These are phyloP conservation scores for Tachuris rubrigastra DNA, from an alignment of 2,113 vertebrate species.

Conservation along the genomic window DNA sequence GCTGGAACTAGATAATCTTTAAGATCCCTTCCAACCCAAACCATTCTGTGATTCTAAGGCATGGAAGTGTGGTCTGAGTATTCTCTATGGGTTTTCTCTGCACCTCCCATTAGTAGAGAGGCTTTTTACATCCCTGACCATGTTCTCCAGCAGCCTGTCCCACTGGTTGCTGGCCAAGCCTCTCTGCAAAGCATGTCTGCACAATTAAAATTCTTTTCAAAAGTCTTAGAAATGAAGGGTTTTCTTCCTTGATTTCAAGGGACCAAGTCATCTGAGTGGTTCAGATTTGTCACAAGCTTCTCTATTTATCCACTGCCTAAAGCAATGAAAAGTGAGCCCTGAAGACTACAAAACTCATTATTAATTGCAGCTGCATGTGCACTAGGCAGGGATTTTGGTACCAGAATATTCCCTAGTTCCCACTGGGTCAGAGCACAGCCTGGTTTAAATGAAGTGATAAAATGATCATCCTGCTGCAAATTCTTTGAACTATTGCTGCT, in stretches of 20 bases:
- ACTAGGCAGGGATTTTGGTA: not conserved
- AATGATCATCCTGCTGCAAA: not conserved
- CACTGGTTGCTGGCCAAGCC: not conserved
- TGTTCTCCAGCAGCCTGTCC: not conserved
- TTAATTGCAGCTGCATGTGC: not conserved
- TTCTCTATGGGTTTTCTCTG: not conserved
- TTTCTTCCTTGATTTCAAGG: not conserved
- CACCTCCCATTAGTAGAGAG: not conserved
- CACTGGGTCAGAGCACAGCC: not conserved
- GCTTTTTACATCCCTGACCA: not conserved
- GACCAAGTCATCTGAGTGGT: not conserved
- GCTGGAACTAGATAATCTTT: not conserved
- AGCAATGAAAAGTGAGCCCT: not conserved
- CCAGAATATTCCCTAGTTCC: not conserved
- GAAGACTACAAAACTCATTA: not conserved
- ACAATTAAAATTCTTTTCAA: not conserved
- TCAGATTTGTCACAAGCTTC: not conserved
- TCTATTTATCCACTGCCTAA: not conserved
- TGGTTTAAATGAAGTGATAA: constrained; percentile 7
- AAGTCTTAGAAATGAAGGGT: not conserved
- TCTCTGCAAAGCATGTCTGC: not conserved
- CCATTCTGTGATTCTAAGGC: not conserved
- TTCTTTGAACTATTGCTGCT: not conserved
- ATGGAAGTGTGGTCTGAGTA: not conserved
- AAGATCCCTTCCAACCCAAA: not conserved